Percentiles rank a stretch among this genome's conserved stretches.
These are phyloP conservation scores for Decapterus maruadsi DNA, from an alignment of 2,797 vertebrate genomes.

Conservation along the genomic window DNA sequence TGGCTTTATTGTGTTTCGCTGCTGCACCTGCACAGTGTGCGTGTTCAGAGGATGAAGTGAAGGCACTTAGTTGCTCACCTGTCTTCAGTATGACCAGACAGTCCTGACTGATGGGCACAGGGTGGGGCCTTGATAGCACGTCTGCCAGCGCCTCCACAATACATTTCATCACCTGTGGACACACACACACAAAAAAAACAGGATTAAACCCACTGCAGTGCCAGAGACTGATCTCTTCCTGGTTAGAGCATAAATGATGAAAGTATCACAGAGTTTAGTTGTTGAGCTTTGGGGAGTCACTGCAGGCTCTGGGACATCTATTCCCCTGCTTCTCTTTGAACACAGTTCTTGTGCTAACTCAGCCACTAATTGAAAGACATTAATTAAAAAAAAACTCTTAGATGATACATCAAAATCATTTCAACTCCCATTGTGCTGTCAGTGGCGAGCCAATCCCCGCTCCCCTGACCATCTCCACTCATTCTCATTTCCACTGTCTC, in stretches of 20 bases:
- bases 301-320: not conserved
- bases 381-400: slow-evolving; percentile 1
- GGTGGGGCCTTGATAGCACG: slow-evolving; percentile 90
- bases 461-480: slow-evolving; percentile 3
- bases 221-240: too few species aligned
- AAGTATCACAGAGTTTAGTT: not conserved
- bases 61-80: slow-evolving; percentile 82
- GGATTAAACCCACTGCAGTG: not conserved
- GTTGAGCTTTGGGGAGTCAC: not conserved
- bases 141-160: slow-evolving; percentile 94
- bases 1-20: not conserved
- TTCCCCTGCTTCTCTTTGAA: slow-evolving; percentile 16
- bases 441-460: slow-evolving; percentile 26
- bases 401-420: slow-evolving; percentile 41
- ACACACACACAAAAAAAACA: slow-evolving; percentile 3
- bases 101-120: slow-evolving; percentile 89
- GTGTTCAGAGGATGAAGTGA: not conserved
- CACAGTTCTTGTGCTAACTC: not conserved
- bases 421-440: slow-evolving; percentile 24
- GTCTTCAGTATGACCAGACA: slow-evolving; percentile 91
- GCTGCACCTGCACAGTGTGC: not conserved
- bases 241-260: not conserved
- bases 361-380: slow-evolving; percentile 36
- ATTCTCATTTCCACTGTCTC: not conserved
- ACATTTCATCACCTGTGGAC: slow-evolving; percentile 93